Base-by-base conservation (phyloP, 2,797 vertebrate species). In the Nyctalus aviator region DNA sequence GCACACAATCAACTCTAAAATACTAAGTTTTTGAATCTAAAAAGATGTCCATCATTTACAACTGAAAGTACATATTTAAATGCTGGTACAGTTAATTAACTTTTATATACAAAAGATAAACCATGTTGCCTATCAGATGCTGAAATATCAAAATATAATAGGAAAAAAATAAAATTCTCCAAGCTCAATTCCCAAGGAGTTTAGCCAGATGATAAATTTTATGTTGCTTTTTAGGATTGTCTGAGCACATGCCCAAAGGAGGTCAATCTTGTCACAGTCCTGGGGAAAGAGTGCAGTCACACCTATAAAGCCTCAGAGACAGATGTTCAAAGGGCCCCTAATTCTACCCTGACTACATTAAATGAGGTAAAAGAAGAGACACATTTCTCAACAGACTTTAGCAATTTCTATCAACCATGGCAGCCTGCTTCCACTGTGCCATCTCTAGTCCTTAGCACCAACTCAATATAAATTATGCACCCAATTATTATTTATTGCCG, bases 41-140 rank as follows among this genome's bases (percentile, higher is more conserved):
- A 85, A 82, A 90, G 41, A 12, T 78, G 41, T 77, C 32, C 11
- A 69, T 21, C 25, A 83, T 69, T 85, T 72, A 62, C 25, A 93
- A 82, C 3, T 41, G 44, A 81, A 94, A 93, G 73, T 81, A 50
- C 1, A 20, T 76, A 68, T n/a, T 2, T 84, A 32, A 55, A 55
- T 81, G 37, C 20, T 48, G 35, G 35, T 62, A 92, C 1, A 88
- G 50, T 53, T 73, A 71, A 13, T 71, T 89, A 72, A 53, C 57
- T 78, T 89, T 91, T 84, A 89, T 17, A 78, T 30, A 48, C 9
- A 91, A 86, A 92, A 82, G 27, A 86, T 15, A 71, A 90, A 95
- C 92, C 13, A 91, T 53, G 68, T 76, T 84, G 32, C 46, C 46
- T 68, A 5, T 76, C 69, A 66, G 30, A 83, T 30, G 17, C 44